Evolutionary conservation across 2,113 vertebrate species (phyloP), one percentile per base, ranked within the genome.

Genomic region (Varanus salvator): DNA sequence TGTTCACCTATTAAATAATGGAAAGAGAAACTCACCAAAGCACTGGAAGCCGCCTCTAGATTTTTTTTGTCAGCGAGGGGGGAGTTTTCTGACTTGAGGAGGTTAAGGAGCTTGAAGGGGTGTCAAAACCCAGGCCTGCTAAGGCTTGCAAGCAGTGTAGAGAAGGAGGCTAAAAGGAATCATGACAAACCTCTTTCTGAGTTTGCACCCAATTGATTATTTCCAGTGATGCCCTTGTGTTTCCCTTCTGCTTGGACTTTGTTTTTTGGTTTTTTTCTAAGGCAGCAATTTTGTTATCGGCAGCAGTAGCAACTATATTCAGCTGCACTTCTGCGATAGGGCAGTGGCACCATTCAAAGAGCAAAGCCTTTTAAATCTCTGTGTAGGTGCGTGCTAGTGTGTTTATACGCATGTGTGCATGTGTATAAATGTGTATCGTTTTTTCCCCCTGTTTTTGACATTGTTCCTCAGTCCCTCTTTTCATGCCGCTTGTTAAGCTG

Each of bases 401-500:
- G 38, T 38, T 15, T 48, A 6, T n/a, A 8, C 52, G 64, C n/a
- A 14, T 29, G n/a, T 50, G 66, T 69, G 64, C 17, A 31, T 74
- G 38, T 19, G 4, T 12, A 44, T 78, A 14, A 80, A 71, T 57
- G 17, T 69, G 38, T 91, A 91, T 92, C 92, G 84, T 89, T 94
- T 95, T 95, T 94, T 87, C 93, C 96, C 96, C 95, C 95, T 90
- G 12, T 94, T 96, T 97, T 95, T 97, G 97, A 97, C 97, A 93
- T 95, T 94, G 97, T 97, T 97, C 96, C 82, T 86, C 95, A 94
- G 91, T 93, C 92, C 95, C 96, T 97, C 95, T 94, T 90, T 91
- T 96, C 86, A 87, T 17, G 8, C 92, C 92, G 93, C 97, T 97
- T 93, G 96, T 97, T 97, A 97, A 97, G 96, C 97, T 97, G 97